Evolutionary conservation across 2,797 vertebrate genomes (phyloP), one percentile per base, ranked within the genome.

Genomic region (Channa striata): DNA sequence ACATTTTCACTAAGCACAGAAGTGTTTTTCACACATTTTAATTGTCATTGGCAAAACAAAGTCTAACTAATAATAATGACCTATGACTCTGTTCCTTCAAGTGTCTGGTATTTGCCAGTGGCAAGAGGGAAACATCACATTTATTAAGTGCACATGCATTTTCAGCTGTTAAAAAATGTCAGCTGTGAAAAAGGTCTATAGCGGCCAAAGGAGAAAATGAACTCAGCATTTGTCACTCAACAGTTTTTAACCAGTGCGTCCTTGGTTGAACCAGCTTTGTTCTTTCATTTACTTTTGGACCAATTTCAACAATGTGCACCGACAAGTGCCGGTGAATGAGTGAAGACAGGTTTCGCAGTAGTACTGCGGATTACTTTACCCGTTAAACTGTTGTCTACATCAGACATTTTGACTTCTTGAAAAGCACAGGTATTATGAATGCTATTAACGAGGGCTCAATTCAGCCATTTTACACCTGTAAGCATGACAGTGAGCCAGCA

Each of bases 301-400:
- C n/a, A 54, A 34, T 69, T 46, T 43, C 50, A 66, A 62, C 20
- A 60, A 63, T 42, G 44, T 48, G 47, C 52, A 21, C 19, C 43
- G 21, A 14, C 0, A 0, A 44, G 36, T 60, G 43, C 47, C 50
- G 72, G 51, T 51, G 51, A 65, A 75, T 48, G 65, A 70, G 71
- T 63, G 60, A 50, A 56, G 34, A 77, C 62, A 73, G 53, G 39
- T 65, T 71, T 61, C 23, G 67, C 64, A 48, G 39, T 56, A 25
- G 46, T 60, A 43, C 16, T 43, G 37, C 43, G 34, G 70, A 58
- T 60, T n/a, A n/a, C n/a, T n/a, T n/a, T n/a, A n/a, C n/a, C n/a
- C n/a, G n/a, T n/a, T n/a, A n/a, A n/a, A n/a, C n/a, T n/a, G n/a
- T n/a, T n/a, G n/a, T n/a, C n/a, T n/a, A n/a, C n/a, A n/a, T n/a